Percentiles rank a stretch among this genome's conserved stretches.
Conservation (phyloP, 2,888 invertebrate species). For the Ferdinandea cuprea region DNA sequence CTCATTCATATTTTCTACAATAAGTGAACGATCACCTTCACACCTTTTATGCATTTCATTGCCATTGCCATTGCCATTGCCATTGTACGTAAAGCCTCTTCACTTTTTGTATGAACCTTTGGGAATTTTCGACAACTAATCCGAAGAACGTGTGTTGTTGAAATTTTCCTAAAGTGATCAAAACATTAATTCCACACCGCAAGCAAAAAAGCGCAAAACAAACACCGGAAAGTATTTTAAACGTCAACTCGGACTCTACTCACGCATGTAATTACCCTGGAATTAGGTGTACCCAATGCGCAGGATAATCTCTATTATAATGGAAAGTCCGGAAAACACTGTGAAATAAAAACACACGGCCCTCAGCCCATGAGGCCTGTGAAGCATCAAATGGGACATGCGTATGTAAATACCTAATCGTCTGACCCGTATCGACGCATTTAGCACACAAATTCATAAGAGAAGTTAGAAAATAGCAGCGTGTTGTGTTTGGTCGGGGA, state of each 20-base stretch:
- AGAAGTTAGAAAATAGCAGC: too few species aligned
- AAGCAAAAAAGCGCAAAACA: slow-evolving; percentile 56
- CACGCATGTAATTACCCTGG: slow-evolving; percentile 70
- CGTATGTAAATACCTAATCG: slow-evolving; percentile 44
- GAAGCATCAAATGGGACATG: slow-evolving; percentile 36
- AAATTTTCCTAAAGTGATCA: slow-evolving; percentile 45
- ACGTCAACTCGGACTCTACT: slow-evolving; percentile 59
- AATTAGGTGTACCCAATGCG: slow-evolving; percentile 65
- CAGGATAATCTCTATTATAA: slow-evolving; percentile 66
- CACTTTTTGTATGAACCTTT: slow-evolving; percentile 32
- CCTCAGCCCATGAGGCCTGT: slow-evolving; percentile 8
- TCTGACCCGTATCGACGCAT: slow-evolving; percentile 4
- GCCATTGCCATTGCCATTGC: too few species aligned
- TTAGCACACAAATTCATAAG: background rate
- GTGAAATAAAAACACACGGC: slow-evolving; percentile 36
- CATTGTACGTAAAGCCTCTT: slow-evolving; percentile 37
- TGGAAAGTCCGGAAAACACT: slow-evolving; percentile 64
- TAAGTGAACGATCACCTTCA: slow-evolving; percentile 50
- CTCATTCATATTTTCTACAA: slow-evolving; percentile 26
- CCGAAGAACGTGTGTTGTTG: slow-evolving; percentile 65
- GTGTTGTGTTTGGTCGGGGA: slow-evolving; percentile 23
- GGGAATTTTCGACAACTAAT: slow-evolving; percentile 55
- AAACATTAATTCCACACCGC: slow-evolving; percentile 64
- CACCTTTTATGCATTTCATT: slow-evolving; percentile 55
- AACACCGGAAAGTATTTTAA: slow-evolving; percentile 57